phyloP scores from a whole-genome alignment of 1,140 invertebrate genomes.

The Drosophila tsacasi region DNA sequence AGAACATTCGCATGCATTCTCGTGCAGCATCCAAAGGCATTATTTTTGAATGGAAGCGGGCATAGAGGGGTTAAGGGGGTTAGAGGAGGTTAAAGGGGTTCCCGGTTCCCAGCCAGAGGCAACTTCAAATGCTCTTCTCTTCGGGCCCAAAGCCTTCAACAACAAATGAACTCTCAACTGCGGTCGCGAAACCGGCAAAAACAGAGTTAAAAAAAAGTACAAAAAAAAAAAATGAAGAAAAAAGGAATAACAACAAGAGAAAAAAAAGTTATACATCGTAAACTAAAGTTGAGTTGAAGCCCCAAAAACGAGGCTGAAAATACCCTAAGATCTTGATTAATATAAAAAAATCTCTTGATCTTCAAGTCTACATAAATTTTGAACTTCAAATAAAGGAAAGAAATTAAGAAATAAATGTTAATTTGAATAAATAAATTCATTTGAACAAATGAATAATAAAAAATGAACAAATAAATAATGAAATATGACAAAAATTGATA shows the following conservation, averaged over 20 bases:
- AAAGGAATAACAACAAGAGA: not conserved
- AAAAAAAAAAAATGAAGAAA: not conserved
- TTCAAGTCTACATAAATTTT: not conserved
- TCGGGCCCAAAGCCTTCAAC: slow-evolving; percentile 25
- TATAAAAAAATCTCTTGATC: not conserved
- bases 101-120: not conserved
- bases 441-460: too few species aligned
- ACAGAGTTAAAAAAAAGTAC: not conserved
- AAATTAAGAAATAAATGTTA: too few species aligned
- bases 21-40: slow-evolving; percentile 9
- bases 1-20: slow-evolving; percentile 15
- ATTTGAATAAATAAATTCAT: too few species aligned
- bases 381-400: not conserved
- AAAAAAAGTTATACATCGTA: not conserved
- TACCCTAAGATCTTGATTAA: not conserved
- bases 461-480: too few species aligned
- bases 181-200: slow-evolving; percentile 6
- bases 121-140: slow-evolving; percentile 19
- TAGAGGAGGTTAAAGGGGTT: not conserved
- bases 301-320: not conserved
- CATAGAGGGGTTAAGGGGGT: not conserved
- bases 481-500: not conserved
- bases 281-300: not conserved
- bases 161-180: slow-evolving; percentile 41
- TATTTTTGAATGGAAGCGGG: slow-evolving; percentile 1